Evolutionary conservation across 2,888 invertebrate genomes (phyloP).

Genomic region (Eulithis testata): DNA sequence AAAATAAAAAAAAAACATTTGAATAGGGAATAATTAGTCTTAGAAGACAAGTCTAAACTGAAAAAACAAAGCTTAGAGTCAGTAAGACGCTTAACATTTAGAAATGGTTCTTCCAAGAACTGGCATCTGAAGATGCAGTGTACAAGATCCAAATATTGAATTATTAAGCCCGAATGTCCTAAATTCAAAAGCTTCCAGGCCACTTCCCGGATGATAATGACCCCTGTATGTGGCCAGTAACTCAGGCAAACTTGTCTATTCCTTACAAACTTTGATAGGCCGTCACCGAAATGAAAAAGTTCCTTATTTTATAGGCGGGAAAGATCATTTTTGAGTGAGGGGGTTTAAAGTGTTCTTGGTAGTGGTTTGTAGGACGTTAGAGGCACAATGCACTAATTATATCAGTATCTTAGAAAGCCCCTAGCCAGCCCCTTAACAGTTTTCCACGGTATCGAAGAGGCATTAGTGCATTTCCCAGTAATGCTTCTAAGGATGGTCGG

Average conservation of each 20-base stretch:
- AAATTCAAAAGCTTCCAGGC: conserved; percentile 65
- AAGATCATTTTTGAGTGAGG: conserved; percentile 42
- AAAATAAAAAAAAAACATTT: no score
- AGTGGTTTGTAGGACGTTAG: conserved; percentile 63
- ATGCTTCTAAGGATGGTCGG: conserved; percentile 80
- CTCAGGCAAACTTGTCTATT: conserved; percentile 69
- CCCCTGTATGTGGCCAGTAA: conserved; percentile 71
- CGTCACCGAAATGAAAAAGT: not conserved
- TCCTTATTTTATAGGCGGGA: conserved; percentile 36
- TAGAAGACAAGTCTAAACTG: no score
- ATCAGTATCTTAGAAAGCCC: conserved; percentile 83
- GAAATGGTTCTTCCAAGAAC: not conserved
- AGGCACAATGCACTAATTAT: conserved; percentile 82
- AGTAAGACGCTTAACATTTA: no score
- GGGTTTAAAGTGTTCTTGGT: conserved; percentile 17
- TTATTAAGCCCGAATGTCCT: conserved; percentile 64
- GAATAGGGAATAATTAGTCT: no score
- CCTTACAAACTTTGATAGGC: conserved; percentile 44
- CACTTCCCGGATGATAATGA: conserved; percentile 73
- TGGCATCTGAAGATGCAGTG: conserved; percentile 45
- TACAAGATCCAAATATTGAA: conserved; percentile 61
- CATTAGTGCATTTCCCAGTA: conserved; percentile 83
- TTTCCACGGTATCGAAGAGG: conserved; percentile 78
- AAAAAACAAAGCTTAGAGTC: no score
- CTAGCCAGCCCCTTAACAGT: conserved; percentile 84